These are phyloP conservation scores for Helogale parvula DNA, from an alignment of 2,113 vertebrate species.

Conservation along the genomic window DNA sequence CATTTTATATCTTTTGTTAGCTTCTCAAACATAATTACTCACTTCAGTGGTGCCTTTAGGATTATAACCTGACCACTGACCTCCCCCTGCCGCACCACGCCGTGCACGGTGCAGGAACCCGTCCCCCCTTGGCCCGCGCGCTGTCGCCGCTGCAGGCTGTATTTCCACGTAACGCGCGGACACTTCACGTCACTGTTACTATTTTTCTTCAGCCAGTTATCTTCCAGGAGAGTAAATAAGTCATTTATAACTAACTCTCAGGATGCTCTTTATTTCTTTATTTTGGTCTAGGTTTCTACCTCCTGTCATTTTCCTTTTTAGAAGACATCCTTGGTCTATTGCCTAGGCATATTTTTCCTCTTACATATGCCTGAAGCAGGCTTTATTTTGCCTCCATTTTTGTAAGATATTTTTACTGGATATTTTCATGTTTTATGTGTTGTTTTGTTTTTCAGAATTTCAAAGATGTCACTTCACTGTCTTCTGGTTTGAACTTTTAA, in stretches of 20 bases:
- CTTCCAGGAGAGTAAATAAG: not conserved
- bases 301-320: too few species aligned
- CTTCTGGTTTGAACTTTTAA: not conserved
- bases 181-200: accelerated
- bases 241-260: not conserved
- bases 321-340: not conserved
- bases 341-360: too few species aligned
- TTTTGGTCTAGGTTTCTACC: not conserved
- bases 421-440: not conserved
- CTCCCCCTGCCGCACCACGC: too few species aligned
- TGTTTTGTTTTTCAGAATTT: not conserved
- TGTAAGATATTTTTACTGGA: not conserved
- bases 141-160: not conserved
- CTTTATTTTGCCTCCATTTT: not conserved
- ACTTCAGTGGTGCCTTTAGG: not conserved
- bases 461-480: not conserved
- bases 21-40: not conserved
- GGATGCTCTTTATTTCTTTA: not conserved
- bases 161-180: accelerated
- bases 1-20: not conserved
- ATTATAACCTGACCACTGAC: too few species aligned
- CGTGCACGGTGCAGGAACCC: accelerated
- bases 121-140: not conserved
- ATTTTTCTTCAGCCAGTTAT: not conserved
- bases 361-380: not conserved